Percentiles rank a stretch among this genome's conserved stretches.
Evolutionary conservation across 2,888 invertebrate genomes (phyloP).

Genomic region (Dasysyrphus albostriatus): DNA sequence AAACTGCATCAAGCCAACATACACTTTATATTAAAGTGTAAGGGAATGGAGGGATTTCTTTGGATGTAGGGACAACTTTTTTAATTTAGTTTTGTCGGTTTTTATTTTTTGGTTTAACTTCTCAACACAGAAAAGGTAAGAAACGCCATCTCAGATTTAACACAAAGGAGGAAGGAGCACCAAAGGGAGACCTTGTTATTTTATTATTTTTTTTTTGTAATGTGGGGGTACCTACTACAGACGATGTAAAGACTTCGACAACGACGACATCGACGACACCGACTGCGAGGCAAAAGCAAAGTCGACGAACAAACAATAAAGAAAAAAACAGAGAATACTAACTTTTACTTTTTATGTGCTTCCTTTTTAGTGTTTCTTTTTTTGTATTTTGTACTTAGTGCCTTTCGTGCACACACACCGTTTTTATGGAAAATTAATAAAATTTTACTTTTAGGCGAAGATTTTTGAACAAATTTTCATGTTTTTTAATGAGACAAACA

Average conservation of each 20-base stretch:
- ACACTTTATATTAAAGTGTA: conserved; percentile 1
- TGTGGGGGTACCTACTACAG: conserved; percentile 23
- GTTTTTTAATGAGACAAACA: conserved; percentile 34
- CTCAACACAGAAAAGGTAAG: conserved; percentile 42
- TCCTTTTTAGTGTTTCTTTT: conserved; percentile 59
- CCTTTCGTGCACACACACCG: conserved; percentile 40
- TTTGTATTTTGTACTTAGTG: conserved; percentile 10
- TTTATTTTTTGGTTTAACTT: conserved; percentile 35
- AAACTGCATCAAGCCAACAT: conserved; percentile 68
- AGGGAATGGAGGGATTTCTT: not conserved
- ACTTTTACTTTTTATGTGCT: conserved; percentile 68
- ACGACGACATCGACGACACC: conserved; percentile 29
- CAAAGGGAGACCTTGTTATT: conserved; percentile 48
- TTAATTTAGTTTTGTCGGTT: conserved; percentile 7
- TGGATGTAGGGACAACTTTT: conserved; percentile 17
- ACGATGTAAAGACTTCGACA: conserved; percentile 23
- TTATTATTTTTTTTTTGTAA: conserved; percentile 2
- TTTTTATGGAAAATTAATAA: conserved; percentile 48
- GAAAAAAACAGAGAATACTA: conserved; percentile 62
- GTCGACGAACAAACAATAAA: conserved; percentile 20
- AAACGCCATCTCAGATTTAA: conserved; percentile 40
- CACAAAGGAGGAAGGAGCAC: conserved; percentile 43
- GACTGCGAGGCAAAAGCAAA: conserved; percentile 27
- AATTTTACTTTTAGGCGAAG: not conserved
- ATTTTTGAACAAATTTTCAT: conserved; percentile 23